Evolutionary conservation across 2,113 vertebrate genomes (phyloP).

Genomic region (Sinosuthora webbiana): DNA sequence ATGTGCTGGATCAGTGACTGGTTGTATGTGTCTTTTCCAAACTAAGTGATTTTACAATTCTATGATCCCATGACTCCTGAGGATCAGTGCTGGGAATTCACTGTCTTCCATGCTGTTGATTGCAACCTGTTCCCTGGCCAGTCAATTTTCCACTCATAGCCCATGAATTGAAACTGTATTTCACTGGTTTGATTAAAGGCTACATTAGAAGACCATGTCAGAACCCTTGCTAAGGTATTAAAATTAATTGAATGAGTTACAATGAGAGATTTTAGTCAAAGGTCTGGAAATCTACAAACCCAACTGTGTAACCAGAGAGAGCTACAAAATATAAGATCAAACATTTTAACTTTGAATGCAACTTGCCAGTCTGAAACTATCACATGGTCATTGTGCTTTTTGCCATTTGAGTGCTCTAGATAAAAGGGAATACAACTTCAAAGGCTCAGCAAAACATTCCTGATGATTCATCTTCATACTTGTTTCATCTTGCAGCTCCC

Average conservation of each 20-base stretch:
- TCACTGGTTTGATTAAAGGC: not conserved
- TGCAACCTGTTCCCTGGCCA: not conserved
- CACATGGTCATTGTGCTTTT: not conserved
- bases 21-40: not conserved
- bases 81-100: not conserved
- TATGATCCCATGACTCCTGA: not conserved
- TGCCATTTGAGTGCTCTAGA: not conserved
- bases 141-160: not conserved
- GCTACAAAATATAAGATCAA: not conserved
- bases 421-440: conserved; percentile 2
- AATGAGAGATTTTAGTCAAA: not conserved
- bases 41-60: not conserved
- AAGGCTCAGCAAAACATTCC: not conserved
- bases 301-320: not conserved
- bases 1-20: not conserved
- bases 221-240: not conserved
- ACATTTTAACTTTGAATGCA: not conserved
- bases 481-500: conserved; percentile 21
- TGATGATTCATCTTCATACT: conserved; percentile 20
- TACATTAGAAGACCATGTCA: not conserved
- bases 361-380: not conserved
- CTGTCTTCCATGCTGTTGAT: not conserved
- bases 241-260: not conserved
- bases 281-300: not conserved
- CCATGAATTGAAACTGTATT: not conserved